phyloP scores from a whole-genome alignment of 2,113 vertebrate species.

The Bubo blakistoni region DNA sequence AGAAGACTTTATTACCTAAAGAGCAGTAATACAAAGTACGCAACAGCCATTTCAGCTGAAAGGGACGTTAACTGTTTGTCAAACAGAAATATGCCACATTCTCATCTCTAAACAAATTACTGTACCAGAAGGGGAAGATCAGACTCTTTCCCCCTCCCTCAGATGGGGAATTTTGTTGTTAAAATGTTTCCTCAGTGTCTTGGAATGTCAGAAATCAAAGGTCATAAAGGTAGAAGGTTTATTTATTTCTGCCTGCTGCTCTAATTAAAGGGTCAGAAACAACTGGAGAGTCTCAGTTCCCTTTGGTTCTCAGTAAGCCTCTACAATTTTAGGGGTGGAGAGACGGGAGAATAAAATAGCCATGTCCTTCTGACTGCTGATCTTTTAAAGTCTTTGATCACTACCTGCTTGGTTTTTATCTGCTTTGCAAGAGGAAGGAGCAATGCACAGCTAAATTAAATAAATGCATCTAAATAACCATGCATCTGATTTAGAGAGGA shows the following conservation, averaged over 20 bases:
- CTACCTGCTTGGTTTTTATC: slow-evolving; percentile 1
- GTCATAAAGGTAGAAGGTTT: slow-evolving; percentile 48
- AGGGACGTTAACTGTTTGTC: neutral
- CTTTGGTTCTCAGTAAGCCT: slow-evolving; percentile 45
- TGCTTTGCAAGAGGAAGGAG: slow-evolving; percentile 9
- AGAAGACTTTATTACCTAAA: neutral
- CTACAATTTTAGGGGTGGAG: slow-evolving; percentile 17
- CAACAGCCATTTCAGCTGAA: neutral
- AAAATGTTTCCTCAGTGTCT: slow-evolving; percentile 1
- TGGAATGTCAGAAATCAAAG: slow-evolving; percentile 26
- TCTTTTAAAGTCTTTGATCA: slow-evolving; percentile 53
- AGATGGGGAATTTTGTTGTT: neutral
- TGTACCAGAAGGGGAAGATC: neutral
- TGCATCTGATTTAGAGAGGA: neutral
- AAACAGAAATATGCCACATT: neutral
- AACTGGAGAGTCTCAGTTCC: neutral
- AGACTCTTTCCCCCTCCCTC: neutral
- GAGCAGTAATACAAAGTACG: neutral
- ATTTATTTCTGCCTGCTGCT: slow-evolving; percentile 56
- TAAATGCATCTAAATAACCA: neutral
- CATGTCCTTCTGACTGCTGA: slow-evolving; percentile 21
- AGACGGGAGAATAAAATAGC: slow-evolving; percentile 30
- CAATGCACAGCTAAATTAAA: neutral
- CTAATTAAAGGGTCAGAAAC: slow-evolving; percentile 65
- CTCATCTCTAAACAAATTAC: neutral